These are phyloP conservation scores for Labroides dimidiatus DNA, from an alignment of 2,797 vertebrate species.

Conservation along the genomic window DNA sequence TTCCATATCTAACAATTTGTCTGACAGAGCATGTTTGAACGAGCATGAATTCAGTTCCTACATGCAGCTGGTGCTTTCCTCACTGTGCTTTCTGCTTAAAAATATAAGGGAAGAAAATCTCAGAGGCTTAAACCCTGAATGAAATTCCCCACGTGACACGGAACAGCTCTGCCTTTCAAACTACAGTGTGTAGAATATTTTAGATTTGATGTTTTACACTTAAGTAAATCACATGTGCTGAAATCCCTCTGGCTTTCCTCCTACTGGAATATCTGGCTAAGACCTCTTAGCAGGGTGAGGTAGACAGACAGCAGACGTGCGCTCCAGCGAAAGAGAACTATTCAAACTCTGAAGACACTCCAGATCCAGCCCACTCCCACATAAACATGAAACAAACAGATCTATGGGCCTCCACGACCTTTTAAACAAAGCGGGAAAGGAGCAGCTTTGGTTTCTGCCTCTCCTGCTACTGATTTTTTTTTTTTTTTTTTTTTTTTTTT, in stretches of 20 bases:
- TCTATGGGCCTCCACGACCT: slow-evolving; percentile 39
- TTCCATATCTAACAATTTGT: no score
- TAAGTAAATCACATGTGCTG: slow-evolving; percentile 14
- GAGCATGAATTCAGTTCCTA: not conserved
- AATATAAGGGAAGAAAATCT: not conserved
- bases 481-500: no score
- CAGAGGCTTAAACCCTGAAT: not conserved
- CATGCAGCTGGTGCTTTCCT: not conserved
- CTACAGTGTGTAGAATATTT: slow-evolving; percentile 1
- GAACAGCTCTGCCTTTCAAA: not conserved
- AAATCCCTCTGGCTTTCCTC: slow-evolving; percentile 2
- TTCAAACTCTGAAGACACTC: slow-evolving; percentile 2
- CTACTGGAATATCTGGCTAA: slow-evolving; percentile 20
- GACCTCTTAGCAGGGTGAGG: not conserved
- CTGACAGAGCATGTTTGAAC: no score
- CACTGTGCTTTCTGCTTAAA: not conserved
- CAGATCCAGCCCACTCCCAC: slow-evolving; percentile 6
- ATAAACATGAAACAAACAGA: slow-evolving; percentile 37
- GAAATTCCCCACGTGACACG: not conserved
- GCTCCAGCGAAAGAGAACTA: slow-evolving; percentile 9
- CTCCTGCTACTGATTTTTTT: slow-evolving; percentile 24
- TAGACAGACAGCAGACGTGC: slow-evolving; percentile 18
- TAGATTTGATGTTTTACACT: not conserved
- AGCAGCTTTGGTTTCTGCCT: slow-evolving; percentile 27
- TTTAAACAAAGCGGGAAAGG: slow-evolving; percentile 26